Evolutionary conservation across 1,140 invertebrate genomes (phyloP), one percentile per base, ranked within the genome.

Genomic region (Drosophila subobscura): DNA sequence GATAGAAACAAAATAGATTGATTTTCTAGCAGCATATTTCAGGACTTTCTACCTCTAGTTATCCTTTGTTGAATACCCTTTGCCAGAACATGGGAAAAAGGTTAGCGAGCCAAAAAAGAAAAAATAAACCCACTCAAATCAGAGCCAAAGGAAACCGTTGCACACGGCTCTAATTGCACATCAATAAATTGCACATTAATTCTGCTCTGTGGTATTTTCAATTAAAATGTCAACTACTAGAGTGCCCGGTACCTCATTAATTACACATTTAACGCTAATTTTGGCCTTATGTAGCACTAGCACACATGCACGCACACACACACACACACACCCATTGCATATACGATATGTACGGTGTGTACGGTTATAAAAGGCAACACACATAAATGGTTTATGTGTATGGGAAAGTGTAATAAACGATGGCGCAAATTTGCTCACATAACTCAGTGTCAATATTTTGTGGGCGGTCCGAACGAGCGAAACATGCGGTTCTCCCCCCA

Each of bases 381-480:
- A 71, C 44, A 73, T 55, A n/a, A 1, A 37, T 37, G 25, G 40
- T 29, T 37, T 20, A 14, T n/a, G 7, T 41, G 40, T 10, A 40
- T 50, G 20, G n/a, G 41, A 45, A 46, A 59, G 47, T 50, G 47
- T 55, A 81, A 63, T 64, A 65, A 77, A 66, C 44, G 76, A 76
- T 47, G 72, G 63, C 76, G 72, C 72, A 76, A 68, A 56, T 72
- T 76, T 60, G 60, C 50, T 40, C 44, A 52, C 81, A 86, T 85
- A 86, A 86, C 68, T 85, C 80, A 85, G 54, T 71, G 77, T 67
- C 81, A 67, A 74, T 86, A 86, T 86, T 85, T 37, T 77, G 86
- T 86, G 73, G 68, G 52, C 41, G 55, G 29, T 42, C 54, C 61
- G 3, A 29, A 7, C n/a, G n/a, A n/a, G n/a, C 29, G 33, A 52